Conservation (phyloP, 2,888 invertebrate species). For the Galeruca laticollis region DNA sequence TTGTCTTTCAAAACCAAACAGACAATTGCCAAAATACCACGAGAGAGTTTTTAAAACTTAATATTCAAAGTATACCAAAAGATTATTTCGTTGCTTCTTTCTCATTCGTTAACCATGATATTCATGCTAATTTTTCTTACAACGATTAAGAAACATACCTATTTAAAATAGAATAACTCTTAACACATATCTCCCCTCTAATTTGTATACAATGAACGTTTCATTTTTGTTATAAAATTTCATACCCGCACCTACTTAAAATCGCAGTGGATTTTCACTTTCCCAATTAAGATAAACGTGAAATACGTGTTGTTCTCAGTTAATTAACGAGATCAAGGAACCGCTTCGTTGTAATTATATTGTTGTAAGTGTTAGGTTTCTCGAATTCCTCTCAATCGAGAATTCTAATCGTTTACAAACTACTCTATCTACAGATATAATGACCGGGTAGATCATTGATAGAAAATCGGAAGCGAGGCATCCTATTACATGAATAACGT, state of each 20-base stretch:
- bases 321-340: constrained; percentile 19
- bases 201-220: background rate
- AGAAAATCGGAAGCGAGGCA: background rate
- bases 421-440: background rate
- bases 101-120: too few relatives aligned
- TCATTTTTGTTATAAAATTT: constrained; percentile 13
- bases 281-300: constrained; percentile 31
- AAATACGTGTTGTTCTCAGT: constrained; percentile 21
- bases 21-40: too few relatives aligned
- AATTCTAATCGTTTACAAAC: background rate
- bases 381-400: constrained; percentile 5
- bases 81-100: too few relatives aligned
- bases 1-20: too few relatives aligned
- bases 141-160: too few relatives aligned
- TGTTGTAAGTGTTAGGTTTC: constrained; percentile 18
- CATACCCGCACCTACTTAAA: constrained; percentile 40
- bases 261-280: constrained; percentile 44
- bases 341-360: constrained; percentile 18
- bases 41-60: too few relatives aligned
- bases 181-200: background rate
- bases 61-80: too few relatives aligned
- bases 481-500: background rate
- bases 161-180: background rate
- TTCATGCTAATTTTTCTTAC: too few relatives aligned
- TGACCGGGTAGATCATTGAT: background rate